phyloP scores from a whole-genome alignment of 2,888 invertebrate species.

The Platerodrilus igneus region DNA sequence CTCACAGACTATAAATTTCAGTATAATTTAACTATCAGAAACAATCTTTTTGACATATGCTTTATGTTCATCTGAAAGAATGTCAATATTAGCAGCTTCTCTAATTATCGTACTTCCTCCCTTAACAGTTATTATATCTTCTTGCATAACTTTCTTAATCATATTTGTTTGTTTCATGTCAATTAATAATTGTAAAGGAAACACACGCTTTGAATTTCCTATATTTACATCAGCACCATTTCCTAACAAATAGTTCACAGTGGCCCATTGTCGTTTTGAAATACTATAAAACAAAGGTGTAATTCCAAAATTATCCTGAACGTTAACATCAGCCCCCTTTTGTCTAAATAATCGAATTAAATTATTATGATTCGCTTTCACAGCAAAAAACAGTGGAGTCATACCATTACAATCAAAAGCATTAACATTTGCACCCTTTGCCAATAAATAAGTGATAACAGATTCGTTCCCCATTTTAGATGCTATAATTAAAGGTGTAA shows the following conservation, averaged over 20 bases:
- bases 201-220: not conserved
- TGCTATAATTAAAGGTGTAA: slow-evolving; percentile 13
- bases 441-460: slow-evolving; percentile 11
- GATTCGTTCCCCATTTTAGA: slow-evolving; percentile 10
- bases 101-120: not conserved
- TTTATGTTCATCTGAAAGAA: not conserved
- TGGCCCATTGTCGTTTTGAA: not conserved
- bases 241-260: slow-evolving; percentile 7
- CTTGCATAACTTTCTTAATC: slow-evolving; percentile 4
- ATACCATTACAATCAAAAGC: slow-evolving; percentile 11
- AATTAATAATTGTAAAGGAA: slow-evolving; percentile 13
- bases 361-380: slow-evolving; percentile 5
- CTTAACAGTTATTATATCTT: not conserved
- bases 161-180: slow-evolving; percentile 3
- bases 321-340: slow-evolving; percentile 13
- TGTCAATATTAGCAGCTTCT: not conserved
- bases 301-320: slow-evolving; percentile 8
- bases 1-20: no score
- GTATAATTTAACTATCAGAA: no score
- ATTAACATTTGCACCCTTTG: slow-evolving; percentile 8
- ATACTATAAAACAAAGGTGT: slow-evolving; percentile 15
- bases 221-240: slow-evolving; percentile 13
- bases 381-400: slow-evolving; percentile 13
- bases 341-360: slow-evolving; percentile 9
- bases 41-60: not conserved